A percentile compares a stretch with the other conserved stretches of the same genome.
phyloP scores from a whole-genome alignment of 2,888 invertebrate genomes.

The Tenthredo mesomela region DNA sequence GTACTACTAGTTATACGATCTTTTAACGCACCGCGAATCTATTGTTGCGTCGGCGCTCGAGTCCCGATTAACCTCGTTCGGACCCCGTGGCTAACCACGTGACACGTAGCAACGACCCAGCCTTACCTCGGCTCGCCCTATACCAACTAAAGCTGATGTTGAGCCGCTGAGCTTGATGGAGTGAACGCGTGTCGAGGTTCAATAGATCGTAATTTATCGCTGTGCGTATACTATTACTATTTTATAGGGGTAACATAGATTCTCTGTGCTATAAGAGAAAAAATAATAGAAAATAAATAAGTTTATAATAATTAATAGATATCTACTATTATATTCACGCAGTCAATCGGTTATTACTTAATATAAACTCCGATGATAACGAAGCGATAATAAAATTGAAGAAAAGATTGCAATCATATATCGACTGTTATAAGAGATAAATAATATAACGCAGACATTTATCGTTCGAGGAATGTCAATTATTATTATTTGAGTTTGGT shows the following conservation, averaged over 20 bases:
- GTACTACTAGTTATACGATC: background rate
- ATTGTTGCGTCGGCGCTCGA: constrained; percentile 73
- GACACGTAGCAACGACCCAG: constrained; percentile 65
- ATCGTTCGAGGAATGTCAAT: background rate
- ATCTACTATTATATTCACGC: too few relatives aligned
- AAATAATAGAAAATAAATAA: background rate
- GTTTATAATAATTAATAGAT: background rate
- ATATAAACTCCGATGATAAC: background rate
- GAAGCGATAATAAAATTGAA: background rate
- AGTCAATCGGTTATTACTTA: background rate
- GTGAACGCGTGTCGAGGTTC: constrained; percentile 7
- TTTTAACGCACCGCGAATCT: constrained; percentile 53
- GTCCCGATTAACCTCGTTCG: constrained; percentile 75
- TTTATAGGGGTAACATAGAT: background rate
- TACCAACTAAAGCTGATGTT: constrained; percentile 13
- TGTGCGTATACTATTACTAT: too few relatives aligned
- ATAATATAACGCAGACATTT: background rate
- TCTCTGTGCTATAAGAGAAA: background rate
- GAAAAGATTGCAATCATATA: background rate
- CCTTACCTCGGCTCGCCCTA: constrained; percentile 65
- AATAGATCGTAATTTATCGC: background rate
- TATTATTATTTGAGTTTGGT: background rate
- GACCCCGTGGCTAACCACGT: constrained; percentile 74
- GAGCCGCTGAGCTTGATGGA: background rate
- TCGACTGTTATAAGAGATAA: background rate